A percentile compares a stretch with the other conserved stretches of the same genome.
These are phyloP conservation scores for Sebastes kiyomatsui DNA, from an alignment of 2,797 vertebrate genomes.

Conservation along the genomic window DNA sequence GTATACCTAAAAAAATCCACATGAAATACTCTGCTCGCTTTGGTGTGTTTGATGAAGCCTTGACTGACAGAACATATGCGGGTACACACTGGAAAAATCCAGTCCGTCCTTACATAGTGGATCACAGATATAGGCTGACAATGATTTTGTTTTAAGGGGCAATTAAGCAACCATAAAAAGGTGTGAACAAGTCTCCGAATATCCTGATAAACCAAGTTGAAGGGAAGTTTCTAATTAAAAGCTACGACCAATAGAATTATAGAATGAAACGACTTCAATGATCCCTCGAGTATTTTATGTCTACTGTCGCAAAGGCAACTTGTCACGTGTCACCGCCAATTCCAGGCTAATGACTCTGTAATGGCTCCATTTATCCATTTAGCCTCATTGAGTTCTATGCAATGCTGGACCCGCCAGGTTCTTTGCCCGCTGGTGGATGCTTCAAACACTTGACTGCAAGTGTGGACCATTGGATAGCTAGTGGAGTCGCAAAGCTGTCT, in stretches of 20 bases:
- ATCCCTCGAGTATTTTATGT: constrained; percentile 58
- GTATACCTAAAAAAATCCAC: neutral
- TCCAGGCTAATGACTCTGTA: constrained; percentile 72
- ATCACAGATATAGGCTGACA: neutral
- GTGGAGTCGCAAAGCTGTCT: constrained; percentile 49
- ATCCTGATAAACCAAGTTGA: neutral
- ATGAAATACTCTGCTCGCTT: neutral
- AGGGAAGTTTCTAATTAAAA: constrained; percentile 51
- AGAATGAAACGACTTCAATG: constrained; percentile 46
- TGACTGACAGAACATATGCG: neutral
- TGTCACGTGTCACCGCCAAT: constrained; percentile 67
- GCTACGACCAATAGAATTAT: constrained; percentile 41
- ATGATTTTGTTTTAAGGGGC: neutral
- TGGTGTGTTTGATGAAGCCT: neutral
- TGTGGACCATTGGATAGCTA: constrained; percentile 58
- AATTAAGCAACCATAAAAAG: neutral
- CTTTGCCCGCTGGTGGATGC: constrained; percentile 47
- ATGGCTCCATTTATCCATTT: constrained; percentile 78
- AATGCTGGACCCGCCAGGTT: constrained; percentile 54
- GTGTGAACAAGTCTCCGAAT: neutral
- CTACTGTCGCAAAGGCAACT: constrained; percentile 49
- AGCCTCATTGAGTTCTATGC: constrained; percentile 75
- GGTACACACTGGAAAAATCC: constrained; percentile 8
- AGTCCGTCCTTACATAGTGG: neutral
- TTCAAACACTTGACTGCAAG: constrained; percentile 61